Evolutionary conservation across 2,888 invertebrate species (phyloP), one percentile per base, ranked within the genome.

Genomic region (Gari tellinella): DNA sequence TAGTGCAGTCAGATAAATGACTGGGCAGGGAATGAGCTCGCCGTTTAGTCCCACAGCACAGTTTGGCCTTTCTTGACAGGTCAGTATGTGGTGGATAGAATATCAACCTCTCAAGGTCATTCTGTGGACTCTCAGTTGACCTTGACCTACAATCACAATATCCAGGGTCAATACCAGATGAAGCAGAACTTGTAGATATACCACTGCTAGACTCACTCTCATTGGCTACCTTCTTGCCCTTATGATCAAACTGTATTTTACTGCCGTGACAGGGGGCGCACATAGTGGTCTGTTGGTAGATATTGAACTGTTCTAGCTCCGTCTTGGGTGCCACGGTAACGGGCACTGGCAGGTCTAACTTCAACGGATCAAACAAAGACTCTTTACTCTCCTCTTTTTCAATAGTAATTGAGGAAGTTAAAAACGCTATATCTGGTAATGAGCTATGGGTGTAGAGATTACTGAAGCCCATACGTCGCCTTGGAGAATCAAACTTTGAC

Each of bases 41-140:
- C 41, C 41, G 56, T 45, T 72, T 79, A n/a, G 79, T 46, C 10
- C 62, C 65, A 45, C 67, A 62, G 45, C 74, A 75, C 19, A 55
- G 17, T 60, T 65, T 69, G 19, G 63, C 26, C 15, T 41, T 55
- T 31, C 66, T 72, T 40, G 56, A 48, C 17, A 67, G 76, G 53
- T 87, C 87, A 10, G 87, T 75, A 67, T 88, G 88, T n/a, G 88
- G 88, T 40, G 88, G 88, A 40, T 80, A 85, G 61, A 87, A 88
- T 15, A 88, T 80, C 15, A 88, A 69, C 31, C 86, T 72, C 51
- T 88, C 87, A 60, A 88, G 81, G 72, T 84, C 84, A 67, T 72
- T 82, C 49, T 77, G 66, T 17, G 83, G 83, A 67, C 81, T 81
- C 43, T 72, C 72, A 23, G 60, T 62, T 41, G 72, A 64, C 66